Conservation (phyloP, 2,113 vertebrate genomes). For the Phocoena sinus region DNA sequence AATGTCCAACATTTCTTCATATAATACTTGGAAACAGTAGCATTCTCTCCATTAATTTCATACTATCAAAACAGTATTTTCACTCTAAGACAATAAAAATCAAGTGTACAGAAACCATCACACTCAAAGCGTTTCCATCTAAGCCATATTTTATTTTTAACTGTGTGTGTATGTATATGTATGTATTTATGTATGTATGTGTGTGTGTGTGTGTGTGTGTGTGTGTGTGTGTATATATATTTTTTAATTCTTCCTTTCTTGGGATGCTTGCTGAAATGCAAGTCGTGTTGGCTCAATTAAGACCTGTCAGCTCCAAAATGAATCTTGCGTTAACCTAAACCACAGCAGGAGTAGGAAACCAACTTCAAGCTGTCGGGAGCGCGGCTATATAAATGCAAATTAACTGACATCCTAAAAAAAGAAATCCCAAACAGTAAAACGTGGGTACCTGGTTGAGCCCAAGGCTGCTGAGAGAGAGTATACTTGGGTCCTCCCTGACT, state of each 20-base stretch:
- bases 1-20: neutral
- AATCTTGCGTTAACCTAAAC: neutral
- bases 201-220: neutral
- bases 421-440: conserved; percentile 13
- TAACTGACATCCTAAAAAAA: neutral
- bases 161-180: neutral
- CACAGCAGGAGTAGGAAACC: neutral
- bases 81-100: neutral
- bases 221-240: neutral
- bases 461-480: conserved; percentile 93
- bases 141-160: conserved; percentile 5
- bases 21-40: neutral
- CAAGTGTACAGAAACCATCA: neutral
- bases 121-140: neutral
- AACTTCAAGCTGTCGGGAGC: neutral
- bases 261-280: conserved; percentile 19
- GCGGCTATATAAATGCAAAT: neutral
- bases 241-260: neutral
- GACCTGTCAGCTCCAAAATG: neutral
- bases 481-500: conserved; percentile 95
- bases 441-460: conserved; percentile 95
- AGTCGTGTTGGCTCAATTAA: neutral
- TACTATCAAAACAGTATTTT: neutral
- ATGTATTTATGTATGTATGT: neutral
- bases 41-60: neutral